Evolutionary conservation across 2,797 vertebrate genomes (phyloP).

Genomic region (Meriones psammophilus): DNA sequence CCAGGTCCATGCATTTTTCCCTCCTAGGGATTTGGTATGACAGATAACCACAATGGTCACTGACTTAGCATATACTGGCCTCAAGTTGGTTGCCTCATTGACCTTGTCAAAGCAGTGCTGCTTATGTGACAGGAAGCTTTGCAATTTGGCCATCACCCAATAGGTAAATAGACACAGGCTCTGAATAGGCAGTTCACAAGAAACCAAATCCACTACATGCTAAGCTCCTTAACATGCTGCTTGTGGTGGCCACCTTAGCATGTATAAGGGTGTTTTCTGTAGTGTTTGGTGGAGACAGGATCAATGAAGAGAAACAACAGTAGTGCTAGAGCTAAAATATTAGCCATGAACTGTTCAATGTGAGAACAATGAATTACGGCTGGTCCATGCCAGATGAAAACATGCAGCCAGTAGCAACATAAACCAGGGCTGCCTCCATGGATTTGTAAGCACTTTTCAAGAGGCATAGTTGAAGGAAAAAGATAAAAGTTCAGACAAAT

Average conservation of each 20-base stretch:
- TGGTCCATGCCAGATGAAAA: background rate
- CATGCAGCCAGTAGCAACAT: background rate
- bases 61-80: background rate
- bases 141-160: no score
- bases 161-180: no score
- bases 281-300: background rate
- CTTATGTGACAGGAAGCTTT: no score
- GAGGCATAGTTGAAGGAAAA: slow-evolving; percentile 9
- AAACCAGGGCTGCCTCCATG: background rate
- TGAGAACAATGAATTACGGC: background rate
- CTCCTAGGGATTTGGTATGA: background rate
- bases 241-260: background rate
- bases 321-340: background rate
- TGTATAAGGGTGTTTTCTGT: background rate
- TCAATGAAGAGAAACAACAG: background rate
- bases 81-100: background rate
- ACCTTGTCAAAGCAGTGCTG: background rate
- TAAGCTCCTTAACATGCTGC: background rate
- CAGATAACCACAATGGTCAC: background rate
- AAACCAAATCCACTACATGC: no score
- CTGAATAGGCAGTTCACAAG: no score
- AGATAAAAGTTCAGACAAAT: slow-evolving; percentile 43
- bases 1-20: background rate
- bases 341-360: background rate
- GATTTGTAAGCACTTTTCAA: background rate